phyloP scores from a whole-genome alignment of 2,797 vertebrate species.

The Margarornis squamiger region DNA sequence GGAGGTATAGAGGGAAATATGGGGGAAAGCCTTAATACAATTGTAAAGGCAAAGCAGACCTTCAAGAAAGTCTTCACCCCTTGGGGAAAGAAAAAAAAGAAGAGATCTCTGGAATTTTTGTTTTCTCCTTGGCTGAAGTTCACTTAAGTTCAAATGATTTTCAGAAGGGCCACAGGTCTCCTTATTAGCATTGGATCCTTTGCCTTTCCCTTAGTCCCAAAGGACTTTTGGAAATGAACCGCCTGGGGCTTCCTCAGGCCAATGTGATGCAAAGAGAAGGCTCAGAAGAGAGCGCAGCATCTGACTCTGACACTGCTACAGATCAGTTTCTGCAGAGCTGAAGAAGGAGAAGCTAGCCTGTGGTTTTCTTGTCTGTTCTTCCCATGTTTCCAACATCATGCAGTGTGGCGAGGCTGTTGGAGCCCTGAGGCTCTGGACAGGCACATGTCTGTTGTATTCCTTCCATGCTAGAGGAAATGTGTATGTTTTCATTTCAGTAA shows the following conservation, averaged over 20 bases:
- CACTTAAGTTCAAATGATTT: not conserved
- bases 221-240: not conserved
- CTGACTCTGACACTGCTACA: not conserved
- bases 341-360: not conserved
- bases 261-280: rapidly evolving
- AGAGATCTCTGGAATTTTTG: not conserved
- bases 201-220: not conserved
- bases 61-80: not conserved
- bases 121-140: not conserved
- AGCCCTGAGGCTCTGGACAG: not conserved
- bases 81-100: not conserved
- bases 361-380: not conserved
- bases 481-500: not conserved
- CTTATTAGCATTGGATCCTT: rapidly evolving
- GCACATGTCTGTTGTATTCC: not conserved
- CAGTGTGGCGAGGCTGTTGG: not conserved
- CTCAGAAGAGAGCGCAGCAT: not conserved
- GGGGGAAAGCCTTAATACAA: not conserved
- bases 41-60: not conserved
- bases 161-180: not conserved
- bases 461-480: not conserved
- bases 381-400: not conserved
- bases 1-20: not conserved
- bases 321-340: not conserved
- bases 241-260: not conserved